Evolutionary conservation across 2,113 vertebrate species (phyloP).

Genomic region (Chaetops frenatus): DNA sequence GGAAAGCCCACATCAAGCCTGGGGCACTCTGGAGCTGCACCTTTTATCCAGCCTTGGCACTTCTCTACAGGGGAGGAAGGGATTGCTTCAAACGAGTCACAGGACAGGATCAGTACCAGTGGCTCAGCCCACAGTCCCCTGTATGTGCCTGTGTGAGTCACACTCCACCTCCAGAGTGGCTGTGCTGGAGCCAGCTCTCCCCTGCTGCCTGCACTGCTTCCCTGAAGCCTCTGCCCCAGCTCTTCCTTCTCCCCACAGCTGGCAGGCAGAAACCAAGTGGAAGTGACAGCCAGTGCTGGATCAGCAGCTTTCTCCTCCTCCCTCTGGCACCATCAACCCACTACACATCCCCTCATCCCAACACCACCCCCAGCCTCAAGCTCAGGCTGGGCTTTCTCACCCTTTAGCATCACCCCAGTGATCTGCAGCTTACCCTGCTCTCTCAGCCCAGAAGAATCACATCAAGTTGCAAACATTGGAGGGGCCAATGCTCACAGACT

Average conservation of each 20-base stretch:
- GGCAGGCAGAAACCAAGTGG: not conserved
- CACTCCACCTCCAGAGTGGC: not conserved
- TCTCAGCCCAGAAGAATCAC: not conserved
- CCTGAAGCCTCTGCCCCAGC: not conserved
- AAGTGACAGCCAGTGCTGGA: not conserved
- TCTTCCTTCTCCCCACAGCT: not conserved
- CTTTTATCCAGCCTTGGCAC: not conserved
- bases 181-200: not conserved
- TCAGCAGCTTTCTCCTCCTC: not conserved
- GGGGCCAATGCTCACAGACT: not conserved
- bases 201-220: not conserved
- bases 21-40: not conserved
- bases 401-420: not conserved
- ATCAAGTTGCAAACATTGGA: fast-evolving
- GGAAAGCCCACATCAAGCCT: not conserved
- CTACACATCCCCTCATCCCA: not conserved
- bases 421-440: not conserved
- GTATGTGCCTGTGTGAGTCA: not conserved
- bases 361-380: not conserved
- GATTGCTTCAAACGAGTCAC: not conserved
- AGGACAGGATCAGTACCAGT: not conserved
- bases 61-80: not conserved
- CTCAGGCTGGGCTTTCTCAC: not conserved
- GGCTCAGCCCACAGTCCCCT: not conserved
- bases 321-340: not conserved